Conservation (phyloP, 2,113 vertebrate species). For the Anhinga rufa region DNA sequence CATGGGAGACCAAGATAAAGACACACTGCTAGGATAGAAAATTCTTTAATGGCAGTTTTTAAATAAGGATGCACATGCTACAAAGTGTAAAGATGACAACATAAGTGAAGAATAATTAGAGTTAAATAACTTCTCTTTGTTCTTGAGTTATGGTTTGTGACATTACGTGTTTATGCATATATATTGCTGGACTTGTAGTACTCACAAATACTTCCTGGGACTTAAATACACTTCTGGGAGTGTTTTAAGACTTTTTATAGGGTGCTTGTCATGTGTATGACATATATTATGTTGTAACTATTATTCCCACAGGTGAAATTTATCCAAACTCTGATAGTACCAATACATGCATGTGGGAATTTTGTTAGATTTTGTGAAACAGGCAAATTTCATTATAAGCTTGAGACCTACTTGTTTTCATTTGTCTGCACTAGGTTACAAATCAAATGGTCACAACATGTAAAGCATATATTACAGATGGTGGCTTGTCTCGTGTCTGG, state of each 20-base stretch:
- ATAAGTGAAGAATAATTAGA: neutral
- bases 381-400: neutral
- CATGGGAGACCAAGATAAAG: neutral
- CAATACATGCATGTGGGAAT: neutral
- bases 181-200: neutral
- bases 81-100: neutral
- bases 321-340: neutral
- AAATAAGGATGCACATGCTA: neutral
- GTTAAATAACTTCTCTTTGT: neutral
- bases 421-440: conserved; percentile 74
- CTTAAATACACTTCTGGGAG: neutral
- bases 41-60: neutral
- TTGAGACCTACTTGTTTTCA: neutral
- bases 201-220: neutral
- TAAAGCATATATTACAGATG: conserved; percentile 81
- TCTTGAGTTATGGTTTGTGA: neutral
- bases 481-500: conserved; percentile 73
- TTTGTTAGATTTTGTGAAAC: neutral
- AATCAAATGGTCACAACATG: conserved; percentile 85
- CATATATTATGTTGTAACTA: neutral
- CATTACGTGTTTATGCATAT: neutral
- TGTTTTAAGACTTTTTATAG: neutral
- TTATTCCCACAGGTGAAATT: neutral
- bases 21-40: neutral
- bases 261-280: neutral